Evolutionary conservation across 2,113 vertebrate genomes (phyloP), one percentile per base, ranked within the genome.

Genomic region (Alaudala cheleensis): DNA sequence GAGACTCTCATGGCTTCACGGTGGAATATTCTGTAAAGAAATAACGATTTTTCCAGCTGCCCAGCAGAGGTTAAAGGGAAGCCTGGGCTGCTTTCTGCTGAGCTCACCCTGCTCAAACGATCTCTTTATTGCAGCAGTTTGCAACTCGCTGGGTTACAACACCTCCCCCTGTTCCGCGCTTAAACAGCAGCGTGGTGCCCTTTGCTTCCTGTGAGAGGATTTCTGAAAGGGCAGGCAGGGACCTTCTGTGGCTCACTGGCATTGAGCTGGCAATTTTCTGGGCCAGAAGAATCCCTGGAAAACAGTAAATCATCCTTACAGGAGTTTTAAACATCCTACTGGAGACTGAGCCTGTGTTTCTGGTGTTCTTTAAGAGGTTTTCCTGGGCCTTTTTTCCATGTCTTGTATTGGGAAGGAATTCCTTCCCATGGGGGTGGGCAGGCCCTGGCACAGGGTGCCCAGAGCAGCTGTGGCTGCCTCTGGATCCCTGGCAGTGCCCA

Each of bases 241-340:
- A 9, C 20, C 15, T 80, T 56, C 37, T 5, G 0, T 21, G 6
- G 7, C 61, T 28, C 17, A 6, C 12, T 39, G 64, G 65, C 29
- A 2, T 20, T 3, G n/a, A 24, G 29, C 81, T 67, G 74, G 18
- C 28, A 33, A 11, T 40, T 29, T 20, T 10, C 45, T 49, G 37
- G 26, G 16, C n/a, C 10, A 11, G 9, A n/a, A n/a, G 54, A 20
- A 5, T 18, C 0, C 0, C 31, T 47, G 14, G 23, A 12, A 45
- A 16, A 29, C 7, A 26, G 16, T 5, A 24, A 24, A 22, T 53
- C 23, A 2, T 21, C 31, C 49, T 33, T 18, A 0, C 11, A 3
- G 62, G 29, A 9, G 19, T 3, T 9, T 5, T 8, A 24, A 47
- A 19, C 6, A 0, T 5, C 14, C 0, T 1, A 1, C 7, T 33